Evolutionary conservation across 2,888 invertebrate species (phyloP).

Genomic region (Drosophila fungiperda): DNA sequence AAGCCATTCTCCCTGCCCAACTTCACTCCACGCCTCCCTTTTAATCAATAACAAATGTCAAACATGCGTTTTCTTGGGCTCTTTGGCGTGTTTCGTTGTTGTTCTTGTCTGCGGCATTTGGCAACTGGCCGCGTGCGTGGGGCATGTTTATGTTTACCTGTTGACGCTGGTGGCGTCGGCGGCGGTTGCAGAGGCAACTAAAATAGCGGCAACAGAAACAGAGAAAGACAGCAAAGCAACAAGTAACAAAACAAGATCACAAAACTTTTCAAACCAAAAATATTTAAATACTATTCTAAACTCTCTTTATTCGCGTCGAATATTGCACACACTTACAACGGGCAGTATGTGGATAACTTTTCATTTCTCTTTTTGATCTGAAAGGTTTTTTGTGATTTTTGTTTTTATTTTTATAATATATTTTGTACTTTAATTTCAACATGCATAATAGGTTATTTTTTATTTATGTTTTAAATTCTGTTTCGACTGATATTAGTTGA

Average conservation of each 20-base stretch:
- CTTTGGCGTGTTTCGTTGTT: slow-evolving; percentile 18
- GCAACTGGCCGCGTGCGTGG: slow-evolving; percentile 41
- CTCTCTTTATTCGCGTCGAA: slow-evolving; percentile 9
- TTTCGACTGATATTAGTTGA: not conserved
- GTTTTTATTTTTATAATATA: not conserved
- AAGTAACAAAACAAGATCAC: slow-evolving; percentile 69
- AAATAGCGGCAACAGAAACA: slow-evolving; percentile 23
- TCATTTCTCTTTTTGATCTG: not conserved
- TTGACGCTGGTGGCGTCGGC: slow-evolving; percentile 67
- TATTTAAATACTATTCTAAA: slow-evolving; percentile 24
- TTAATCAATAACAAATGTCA: slow-evolving; percentile 61
- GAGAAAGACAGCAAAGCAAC: slow-evolving; percentile 61
- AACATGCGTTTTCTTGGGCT: slow-evolving; percentile 49
- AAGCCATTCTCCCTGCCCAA: slow-evolving; percentile 20
- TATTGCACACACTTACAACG: slow-evolving; percentile 20
- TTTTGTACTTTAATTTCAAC: not conserved
- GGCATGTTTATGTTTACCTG: slow-evolving; percentile 68
- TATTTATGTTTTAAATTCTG: not conserved
- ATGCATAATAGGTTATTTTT: not conserved
- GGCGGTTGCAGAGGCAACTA: slow-evolving; percentile 19
- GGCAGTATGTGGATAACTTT: not conserved
- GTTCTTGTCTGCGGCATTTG: slow-evolving; percentile 25
- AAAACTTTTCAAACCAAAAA: slow-evolving; percentile 55
- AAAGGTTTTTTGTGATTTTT: not conserved
- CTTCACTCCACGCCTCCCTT: slow-evolving; percentile 26